These are phyloP conservation scores for Tenebrio molitor DNA, from an alignment of 1,140 invertebrate species.

Conservation along the genomic window DNA sequence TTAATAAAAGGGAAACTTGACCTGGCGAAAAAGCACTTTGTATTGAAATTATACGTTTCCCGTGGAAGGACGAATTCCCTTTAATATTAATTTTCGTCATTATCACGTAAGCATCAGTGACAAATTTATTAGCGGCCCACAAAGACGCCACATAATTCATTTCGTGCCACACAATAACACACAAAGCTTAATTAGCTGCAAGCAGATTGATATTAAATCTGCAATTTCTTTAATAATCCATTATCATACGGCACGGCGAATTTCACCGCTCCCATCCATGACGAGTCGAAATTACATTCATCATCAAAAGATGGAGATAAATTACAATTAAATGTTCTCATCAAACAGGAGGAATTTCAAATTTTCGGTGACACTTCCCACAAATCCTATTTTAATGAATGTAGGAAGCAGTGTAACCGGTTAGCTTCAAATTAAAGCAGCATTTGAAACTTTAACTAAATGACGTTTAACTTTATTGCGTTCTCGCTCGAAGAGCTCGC, in stretches of 20 bases:
- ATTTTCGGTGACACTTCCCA: conserved; percentile 35
- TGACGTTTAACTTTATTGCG: conserved; percentile 36
- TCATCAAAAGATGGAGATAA: conserved; percentile 27
- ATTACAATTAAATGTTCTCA: conserved; percentile 38
- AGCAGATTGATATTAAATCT: not conserved
- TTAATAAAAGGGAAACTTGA: too few relatives aligned
- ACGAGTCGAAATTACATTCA: not conserved
- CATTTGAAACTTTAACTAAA: conserved; percentile 35
- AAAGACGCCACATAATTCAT: not conserved
- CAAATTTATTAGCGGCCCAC: not conserved
- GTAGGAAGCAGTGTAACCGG: conserved; percentile 29
- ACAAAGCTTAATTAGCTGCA: not conserved
- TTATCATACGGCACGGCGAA: not conserved
- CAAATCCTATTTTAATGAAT: conserved; percentile 41
- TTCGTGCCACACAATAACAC: not conserved
- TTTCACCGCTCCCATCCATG: not conserved
- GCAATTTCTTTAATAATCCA: not conserved
- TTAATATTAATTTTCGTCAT: too few relatives aligned
- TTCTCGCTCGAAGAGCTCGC: not conserved
- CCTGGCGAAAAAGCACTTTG: too few relatives aligned
- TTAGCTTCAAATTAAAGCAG: conserved; percentile 34
- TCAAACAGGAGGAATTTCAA: conserved; percentile 28
- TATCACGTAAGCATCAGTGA: not conserved
- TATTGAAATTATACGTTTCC: too few relatives aligned
- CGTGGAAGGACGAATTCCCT: too few relatives aligned